Evolutionary conservation across 2,113 vertebrate species (phyloP).

Genomic region (Maylandia zebra): DNA sequence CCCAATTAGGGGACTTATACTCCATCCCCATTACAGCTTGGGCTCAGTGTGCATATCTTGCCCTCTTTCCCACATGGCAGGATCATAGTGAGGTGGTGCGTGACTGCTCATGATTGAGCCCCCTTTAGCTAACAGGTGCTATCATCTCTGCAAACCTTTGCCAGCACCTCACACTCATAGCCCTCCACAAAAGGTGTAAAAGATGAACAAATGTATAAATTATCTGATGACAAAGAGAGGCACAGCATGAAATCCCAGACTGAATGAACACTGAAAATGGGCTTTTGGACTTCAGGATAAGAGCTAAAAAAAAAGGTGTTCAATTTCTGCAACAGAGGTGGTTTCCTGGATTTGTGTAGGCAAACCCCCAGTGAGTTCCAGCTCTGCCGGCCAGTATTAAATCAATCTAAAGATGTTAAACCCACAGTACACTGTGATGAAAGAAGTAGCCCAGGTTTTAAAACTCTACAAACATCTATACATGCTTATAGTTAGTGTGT

Average conservation of each 20-base stretch:
- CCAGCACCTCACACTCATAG: background rate
- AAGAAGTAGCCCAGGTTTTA: slow-evolving; percentile 45
- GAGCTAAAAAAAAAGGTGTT: background rate
- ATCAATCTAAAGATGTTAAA: background rate
- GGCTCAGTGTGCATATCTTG: background rate
- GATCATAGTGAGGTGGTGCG: slow-evolving; percentile 14
- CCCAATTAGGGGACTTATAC: slow-evolving; percentile 1
- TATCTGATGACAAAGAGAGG: slow-evolving; percentile 25
- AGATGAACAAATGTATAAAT: slow-evolving; percentile 51
- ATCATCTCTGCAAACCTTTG: slow-evolving; percentile 35
- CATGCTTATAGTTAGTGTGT: slow-evolving; percentile 8
- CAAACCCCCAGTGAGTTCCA: background rate
- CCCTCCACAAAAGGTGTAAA: background rate
- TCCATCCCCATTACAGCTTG: background rate
- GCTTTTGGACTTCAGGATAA: slow-evolving; percentile 1
- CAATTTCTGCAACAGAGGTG: background rate
- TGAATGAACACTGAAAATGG: slow-evolving; percentile 20
- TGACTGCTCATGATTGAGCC: slow-evolving; percentile 49
- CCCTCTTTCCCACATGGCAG: slow-evolving; percentile 6
- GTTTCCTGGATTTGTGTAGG: background rate
- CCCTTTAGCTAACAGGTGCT: slow-evolving; percentile 50
- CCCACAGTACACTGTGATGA: slow-evolving; percentile 15
- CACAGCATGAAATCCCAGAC: slow-evolving; percentile 22
- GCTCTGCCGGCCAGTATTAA: background rate
- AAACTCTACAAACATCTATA: background rate